These are phyloP conservation scores for Glyphotaelius pellucidus DNA, from an alignment of 2,888 invertebrate species.

Conservation along the genomic window DNA sequence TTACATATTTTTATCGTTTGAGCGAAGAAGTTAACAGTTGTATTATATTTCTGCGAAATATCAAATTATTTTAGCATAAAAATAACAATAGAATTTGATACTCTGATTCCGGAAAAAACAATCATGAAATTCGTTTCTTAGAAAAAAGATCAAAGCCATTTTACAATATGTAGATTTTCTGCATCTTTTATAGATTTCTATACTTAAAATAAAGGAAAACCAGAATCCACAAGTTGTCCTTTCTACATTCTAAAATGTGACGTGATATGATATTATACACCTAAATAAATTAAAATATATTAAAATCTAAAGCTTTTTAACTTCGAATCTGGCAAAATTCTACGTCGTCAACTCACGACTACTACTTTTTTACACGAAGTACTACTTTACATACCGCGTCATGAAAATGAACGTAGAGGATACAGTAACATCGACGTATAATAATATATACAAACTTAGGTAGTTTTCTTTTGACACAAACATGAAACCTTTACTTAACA, in stretches of 20 bases:
- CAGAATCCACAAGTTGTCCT: neutral
- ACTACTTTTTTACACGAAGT: neutral
- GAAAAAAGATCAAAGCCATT: neutral
- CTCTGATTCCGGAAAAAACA: too few relatives aligned
- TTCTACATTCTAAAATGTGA: neutral
- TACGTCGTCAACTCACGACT: neutral
- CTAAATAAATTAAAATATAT: slow-evolving; percentile 32
- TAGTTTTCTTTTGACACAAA: neutral
- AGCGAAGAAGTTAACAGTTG: neutral
- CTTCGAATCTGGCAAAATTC: neutral
- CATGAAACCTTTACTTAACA: neutral
- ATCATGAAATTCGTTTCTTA: neutral
- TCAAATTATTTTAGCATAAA: neutral
- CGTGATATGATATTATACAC: neutral
- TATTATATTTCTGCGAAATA: neutral
- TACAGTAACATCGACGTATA: neutral
- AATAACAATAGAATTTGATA: neutral
- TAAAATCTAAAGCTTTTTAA: slow-evolving; percentile 29
- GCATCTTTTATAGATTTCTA: neutral
- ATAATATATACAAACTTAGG: neutral
- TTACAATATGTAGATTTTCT: neutral
- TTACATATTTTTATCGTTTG: neutral
- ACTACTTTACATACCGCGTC: neutral
- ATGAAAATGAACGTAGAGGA: neutral
- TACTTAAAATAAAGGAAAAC: neutral